A percentile compares a stretch with the other conserved stretches of the same genome.
Conservation (phyloP, 37 sponge, comb jelly and placozoan genomes). For the Tethya wilhelma region DNA sequence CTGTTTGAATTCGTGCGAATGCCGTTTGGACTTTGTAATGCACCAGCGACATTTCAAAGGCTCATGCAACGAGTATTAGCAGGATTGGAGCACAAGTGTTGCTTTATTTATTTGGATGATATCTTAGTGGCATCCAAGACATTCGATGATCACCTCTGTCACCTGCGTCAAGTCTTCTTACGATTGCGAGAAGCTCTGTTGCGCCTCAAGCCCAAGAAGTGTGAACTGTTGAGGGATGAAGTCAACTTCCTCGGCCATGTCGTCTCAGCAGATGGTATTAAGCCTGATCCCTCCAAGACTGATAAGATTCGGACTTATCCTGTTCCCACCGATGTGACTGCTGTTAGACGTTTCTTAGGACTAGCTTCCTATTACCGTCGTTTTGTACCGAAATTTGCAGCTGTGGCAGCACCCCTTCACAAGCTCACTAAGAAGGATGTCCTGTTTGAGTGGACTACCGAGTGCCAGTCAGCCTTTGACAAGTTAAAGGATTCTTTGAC, state of each 20-base stretch:
- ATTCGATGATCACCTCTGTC: conserved; percentile 11
- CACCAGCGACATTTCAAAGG: conserved; percentile 41
- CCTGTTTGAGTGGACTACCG: conserved; percentile 32
- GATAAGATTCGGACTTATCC: conserved; percentile 30
- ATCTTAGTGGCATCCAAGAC: conserved; percentile 27
- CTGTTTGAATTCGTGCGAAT: conserved; percentile 56
- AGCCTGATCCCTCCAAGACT: conserved; percentile 42
- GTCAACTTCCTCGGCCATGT: conserved; percentile 33
- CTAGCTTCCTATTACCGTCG: conserved; percentile 47
- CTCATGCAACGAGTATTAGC: conserved; percentile 11
- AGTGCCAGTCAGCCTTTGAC: conserved; percentile 38
- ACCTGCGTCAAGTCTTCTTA: conserved; percentile 42
- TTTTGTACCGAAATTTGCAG: conserved; percentile 46
- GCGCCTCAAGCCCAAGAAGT: conserved; percentile 47
- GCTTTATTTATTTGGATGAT: conserved; percentile 12
- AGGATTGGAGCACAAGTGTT: conserved; percentile 9
- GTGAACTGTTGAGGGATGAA: conserved; percentile 15
- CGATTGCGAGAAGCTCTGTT: conserved; percentile 17
- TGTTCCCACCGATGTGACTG: conserved; percentile 27
- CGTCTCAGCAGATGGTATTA: conserved; percentile 35
- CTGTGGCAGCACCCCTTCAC: conserved; percentile 5
- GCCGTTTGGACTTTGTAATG: conserved; percentile 75
- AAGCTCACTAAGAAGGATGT: conserved; percentile 18
- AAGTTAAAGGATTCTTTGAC: conserved; percentile 19
- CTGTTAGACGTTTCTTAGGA: conserved; percentile 31